A percentile compares a stretch with the other conserved stretches of the same genome.
Conservation (phyloP, 1,140 invertebrate species). For the Hyposmocoma kahamanoa region DNA sequence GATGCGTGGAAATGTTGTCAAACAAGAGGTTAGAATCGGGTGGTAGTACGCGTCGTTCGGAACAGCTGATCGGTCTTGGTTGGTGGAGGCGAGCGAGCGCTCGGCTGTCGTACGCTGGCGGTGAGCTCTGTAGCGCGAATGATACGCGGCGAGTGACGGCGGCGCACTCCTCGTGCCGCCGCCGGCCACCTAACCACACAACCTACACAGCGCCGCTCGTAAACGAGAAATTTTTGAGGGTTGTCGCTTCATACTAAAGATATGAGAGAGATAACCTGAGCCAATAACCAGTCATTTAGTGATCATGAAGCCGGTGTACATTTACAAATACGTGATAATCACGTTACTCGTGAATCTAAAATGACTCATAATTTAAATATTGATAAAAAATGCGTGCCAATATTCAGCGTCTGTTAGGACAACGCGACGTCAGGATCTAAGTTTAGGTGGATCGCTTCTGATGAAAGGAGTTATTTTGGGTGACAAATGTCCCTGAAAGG, state of each 20-base stretch:
- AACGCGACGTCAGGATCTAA: too few species aligned
- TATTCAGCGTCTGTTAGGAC: too few species aligned
- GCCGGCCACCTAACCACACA: slow-evolving; percentile 43
- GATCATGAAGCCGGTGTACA: too few species aligned
- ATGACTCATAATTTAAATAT: too few species aligned
- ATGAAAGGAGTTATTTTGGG: slow-evolving; percentile 36
- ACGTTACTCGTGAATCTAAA: too few species aligned
- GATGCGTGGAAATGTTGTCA: slow-evolving; percentile 29
- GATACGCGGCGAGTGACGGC: slow-evolving; percentile 51
- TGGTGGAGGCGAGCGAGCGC: slow-evolving; percentile 28
- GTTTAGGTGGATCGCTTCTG: background rate
- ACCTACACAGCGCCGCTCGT: slow-evolving; percentile 32
- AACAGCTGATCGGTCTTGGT: slow-evolving; percentile 59
- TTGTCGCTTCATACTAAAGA: slow-evolving; percentile 50
- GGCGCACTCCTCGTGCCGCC: slow-evolving; percentile 61
- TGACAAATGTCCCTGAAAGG: slow-evolving; percentile 27
- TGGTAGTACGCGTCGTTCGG: slow-evolving; percentile 2
- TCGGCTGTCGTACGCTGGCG: slow-evolving; percentile 48
- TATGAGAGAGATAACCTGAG: slow-evolving; percentile 54
- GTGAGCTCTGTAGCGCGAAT: slow-evolving; percentile 56
- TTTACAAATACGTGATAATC: too few species aligned
- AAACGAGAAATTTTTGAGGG: slow-evolving; percentile 58
- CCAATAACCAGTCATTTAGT: too few species aligned
- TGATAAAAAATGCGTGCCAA: too few species aligned
- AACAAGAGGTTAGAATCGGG: slow-evolving; percentile 10